These are phyloP conservation scores for Dinomys branickii DNA, from an alignment of 2,113 vertebrate species.

Conservation along the genomic window DNA sequence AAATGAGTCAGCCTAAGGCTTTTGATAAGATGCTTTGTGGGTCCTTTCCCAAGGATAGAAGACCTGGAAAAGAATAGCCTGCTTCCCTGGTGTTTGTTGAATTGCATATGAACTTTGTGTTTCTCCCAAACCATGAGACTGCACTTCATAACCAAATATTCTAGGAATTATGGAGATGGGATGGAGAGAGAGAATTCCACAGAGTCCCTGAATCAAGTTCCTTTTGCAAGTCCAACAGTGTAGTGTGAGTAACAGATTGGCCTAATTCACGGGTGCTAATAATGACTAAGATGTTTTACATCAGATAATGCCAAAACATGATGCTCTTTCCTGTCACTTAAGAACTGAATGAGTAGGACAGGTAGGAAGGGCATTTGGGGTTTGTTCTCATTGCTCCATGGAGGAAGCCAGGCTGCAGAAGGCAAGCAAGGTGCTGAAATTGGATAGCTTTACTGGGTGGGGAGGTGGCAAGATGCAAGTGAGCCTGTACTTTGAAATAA, in stretches of 20 bases:
- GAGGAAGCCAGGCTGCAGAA: background rate
- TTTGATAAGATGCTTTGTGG: slow-evolving; percentile 38
- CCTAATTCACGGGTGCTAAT: rapidly evolving
- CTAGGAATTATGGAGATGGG: background rate
- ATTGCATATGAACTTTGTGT: background rate
- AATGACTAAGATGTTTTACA: background rate
- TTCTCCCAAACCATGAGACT: background rate
- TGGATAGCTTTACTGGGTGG: background rate
- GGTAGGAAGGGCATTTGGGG: slow-evolving; percentile 55
- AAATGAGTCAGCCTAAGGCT: slow-evolving; percentile 16
- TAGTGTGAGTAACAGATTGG: background rate
- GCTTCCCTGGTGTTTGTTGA: background rate
- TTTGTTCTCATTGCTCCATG: background rate
- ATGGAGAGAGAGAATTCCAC: rapidly evolving
- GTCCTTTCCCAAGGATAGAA: slow-evolving; percentile 9
- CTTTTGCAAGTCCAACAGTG: background rate
- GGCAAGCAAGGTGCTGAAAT: background rate
- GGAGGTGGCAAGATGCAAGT: background rate
- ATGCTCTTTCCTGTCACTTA: slow-evolving; percentile 14
- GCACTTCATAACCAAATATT: background rate
- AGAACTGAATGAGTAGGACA: slow-evolving; percentile 67
- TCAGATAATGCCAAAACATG: rapidly evolving
- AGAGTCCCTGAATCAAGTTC: slow-evolving; percentile 6
- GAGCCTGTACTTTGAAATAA: background rate
- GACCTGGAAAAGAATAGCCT: background rate